Percentiles rank a stretch among this genome's conserved stretches.
phyloP scores from a whole-genome alignment of 2,888 invertebrate genomes.

The Acanthosepion lycidas region DNA sequence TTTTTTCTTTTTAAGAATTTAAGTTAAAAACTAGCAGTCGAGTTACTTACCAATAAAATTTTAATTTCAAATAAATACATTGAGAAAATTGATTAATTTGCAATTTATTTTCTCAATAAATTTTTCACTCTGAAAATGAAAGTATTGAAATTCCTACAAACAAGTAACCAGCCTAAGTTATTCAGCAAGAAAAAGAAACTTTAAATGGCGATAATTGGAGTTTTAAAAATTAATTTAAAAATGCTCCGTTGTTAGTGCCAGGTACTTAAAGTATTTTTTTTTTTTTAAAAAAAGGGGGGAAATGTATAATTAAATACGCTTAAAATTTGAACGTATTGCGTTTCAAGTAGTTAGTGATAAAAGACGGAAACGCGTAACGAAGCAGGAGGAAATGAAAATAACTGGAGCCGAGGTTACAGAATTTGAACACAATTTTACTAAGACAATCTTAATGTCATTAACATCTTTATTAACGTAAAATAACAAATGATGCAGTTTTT shows the following conservation, averaged over 20 bases:
- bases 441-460: neutral
- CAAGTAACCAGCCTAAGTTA: neutral
- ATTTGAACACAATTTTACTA: neutral
- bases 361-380: neutral
- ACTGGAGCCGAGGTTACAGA: slow-evolving; percentile 82
- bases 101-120: no score
- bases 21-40: no score
- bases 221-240: neutral
- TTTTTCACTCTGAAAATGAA: no score
- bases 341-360: neutral
- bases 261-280: neutral
- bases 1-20: no score
- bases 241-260: neutral
- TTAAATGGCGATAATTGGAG: neutral
- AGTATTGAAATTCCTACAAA: neutral
- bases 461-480: neutral
- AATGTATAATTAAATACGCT: neutral
- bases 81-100: no score
- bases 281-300: neutral
- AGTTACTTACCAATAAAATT: neutral
- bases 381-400: neutral
- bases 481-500: neutral
- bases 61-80: neutral
- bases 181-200: neutral
- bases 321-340: neutral